phyloP scores from a whole-genome alignment of 2,888 invertebrate genomes.

The Drepanosiphum platanoidis region DNA sequence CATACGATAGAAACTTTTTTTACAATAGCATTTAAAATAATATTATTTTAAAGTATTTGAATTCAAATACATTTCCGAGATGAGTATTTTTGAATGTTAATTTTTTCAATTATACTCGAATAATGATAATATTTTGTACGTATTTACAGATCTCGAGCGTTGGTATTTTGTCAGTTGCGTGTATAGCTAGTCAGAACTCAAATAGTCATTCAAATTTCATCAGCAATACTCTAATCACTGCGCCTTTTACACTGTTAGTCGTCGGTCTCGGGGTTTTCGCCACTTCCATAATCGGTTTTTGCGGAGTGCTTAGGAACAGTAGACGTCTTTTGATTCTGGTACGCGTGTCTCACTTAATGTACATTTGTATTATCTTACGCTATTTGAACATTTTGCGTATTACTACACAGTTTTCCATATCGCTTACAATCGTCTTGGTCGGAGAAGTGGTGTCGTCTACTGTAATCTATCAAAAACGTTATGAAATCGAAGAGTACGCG shows the following conservation, averaged over 20 bases:
- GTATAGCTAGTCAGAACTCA: background rate
- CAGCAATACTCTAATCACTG: background rate
- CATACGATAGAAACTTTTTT: no score
- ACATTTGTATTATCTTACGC: no score
- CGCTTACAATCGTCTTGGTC: background rate
- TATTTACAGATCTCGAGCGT: background rate
- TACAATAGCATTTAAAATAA: no score
- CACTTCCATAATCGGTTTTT: background rate
- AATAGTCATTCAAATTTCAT: background rate
- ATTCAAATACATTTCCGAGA: no score
- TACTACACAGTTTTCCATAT: background rate
- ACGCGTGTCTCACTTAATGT: no score
- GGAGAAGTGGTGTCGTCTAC: background rate
- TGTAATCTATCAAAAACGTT: background rate
- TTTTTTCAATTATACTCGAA: no score
- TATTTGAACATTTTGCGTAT: no score
- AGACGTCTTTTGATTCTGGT: background rate
- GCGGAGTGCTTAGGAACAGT: background rate
- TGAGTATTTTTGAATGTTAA: no score
- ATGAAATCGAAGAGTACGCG: background rate
- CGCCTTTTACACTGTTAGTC: constrained; percentile 5
- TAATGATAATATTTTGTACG: no score
- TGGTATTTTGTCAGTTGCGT: background rate
- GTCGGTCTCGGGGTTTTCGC: background rate
- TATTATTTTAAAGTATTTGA: no score